Conservation (phyloP, 1,140 invertebrate genomes). For the Ostrea denselamellosa region DNA sequence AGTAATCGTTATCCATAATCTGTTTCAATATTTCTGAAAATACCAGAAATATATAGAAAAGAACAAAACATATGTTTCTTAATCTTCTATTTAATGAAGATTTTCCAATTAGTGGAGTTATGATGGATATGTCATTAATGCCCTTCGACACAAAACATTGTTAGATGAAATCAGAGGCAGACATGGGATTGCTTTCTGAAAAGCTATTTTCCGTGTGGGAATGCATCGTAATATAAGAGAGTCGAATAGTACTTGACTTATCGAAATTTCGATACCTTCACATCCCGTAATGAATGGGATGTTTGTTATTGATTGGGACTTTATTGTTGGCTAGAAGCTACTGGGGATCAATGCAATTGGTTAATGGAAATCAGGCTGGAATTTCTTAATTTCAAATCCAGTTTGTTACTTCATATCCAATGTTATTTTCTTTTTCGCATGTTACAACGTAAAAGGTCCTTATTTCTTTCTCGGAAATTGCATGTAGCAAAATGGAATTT, state of each 20-base stretch:
- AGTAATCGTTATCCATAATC: no score
- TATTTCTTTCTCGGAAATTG: no score
- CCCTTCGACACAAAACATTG: not conserved
- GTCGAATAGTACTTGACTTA: slow-evolving; percentile 14
- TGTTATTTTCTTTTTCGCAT: no score
- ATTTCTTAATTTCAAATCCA: not conserved
- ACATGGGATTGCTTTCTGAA: not conserved
- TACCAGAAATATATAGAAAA: no score
- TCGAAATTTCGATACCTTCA: not conserved
- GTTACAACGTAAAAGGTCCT: no score
- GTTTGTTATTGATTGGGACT: not conserved
- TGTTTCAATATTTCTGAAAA: no score
- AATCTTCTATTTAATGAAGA: no score
- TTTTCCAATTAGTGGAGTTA: not conserved
- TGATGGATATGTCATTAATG: not conserved
- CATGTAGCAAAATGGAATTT: no score
- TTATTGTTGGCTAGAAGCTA: not conserved
- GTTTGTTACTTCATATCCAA: no score
- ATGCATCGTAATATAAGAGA: not conserved
- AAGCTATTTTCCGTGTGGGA: not conserved
- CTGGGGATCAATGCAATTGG: not conserved
- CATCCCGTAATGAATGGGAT: not conserved
- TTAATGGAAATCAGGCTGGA: not conserved
- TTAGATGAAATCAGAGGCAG: not conserved
- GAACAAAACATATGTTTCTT: no score